phyloP scores from a whole-genome alignment of 2,888 invertebrate species.

The Callimorpha dominula region DNA sequence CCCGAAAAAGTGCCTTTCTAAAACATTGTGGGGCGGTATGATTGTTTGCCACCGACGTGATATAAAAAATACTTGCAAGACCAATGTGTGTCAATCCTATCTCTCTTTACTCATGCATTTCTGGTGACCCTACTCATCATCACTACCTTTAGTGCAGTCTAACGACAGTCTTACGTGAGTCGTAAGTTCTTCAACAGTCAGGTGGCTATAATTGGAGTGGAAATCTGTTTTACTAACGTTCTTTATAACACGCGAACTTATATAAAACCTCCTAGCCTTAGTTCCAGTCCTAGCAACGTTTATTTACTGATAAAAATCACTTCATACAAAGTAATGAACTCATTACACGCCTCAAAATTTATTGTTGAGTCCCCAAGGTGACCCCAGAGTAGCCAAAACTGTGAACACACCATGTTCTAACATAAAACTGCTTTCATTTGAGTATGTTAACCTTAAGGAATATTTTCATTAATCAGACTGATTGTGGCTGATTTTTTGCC shows the following conservation, averaged over 20 bases:
- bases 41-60: no score
- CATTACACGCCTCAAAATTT: constrained; percentile 3
- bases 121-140: no score
- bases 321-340: not conserved
- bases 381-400: not conserved
- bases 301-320: not conserved
- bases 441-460: not conserved
- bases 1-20: no score
- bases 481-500: not conserved
- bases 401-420: not conserved
- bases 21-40: no score
- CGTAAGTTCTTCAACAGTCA: no score
- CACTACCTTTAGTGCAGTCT: no score
- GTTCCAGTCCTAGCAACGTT: not conserved
- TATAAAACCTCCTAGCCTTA: not conserved
- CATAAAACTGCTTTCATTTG: constrained; percentile 12
- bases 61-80: no score
- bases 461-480: not conserved
- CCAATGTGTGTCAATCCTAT: no score
- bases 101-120: no score
- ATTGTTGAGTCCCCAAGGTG: constrained; percentile 1
- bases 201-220: no score
- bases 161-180: no score
- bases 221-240: not conserved
- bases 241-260: not conserved